Evolutionary conservation across 1,140 invertebrate genomes (phyloP), one percentile per base, ranked within the genome.

Genomic region (Heliothis virescens): DNA sequence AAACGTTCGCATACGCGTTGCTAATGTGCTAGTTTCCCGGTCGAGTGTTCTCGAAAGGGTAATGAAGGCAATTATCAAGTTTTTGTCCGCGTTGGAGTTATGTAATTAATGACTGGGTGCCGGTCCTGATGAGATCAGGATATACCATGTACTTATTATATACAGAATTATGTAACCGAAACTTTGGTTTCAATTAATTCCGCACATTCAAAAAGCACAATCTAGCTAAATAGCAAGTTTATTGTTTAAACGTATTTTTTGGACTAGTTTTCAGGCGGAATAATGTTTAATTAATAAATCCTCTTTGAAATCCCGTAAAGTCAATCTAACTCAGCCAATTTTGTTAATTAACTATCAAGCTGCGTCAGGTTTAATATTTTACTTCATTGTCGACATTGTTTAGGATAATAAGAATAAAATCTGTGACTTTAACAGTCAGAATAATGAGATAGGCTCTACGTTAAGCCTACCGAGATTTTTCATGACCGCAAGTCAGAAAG

Each of bases 1-100:
- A 84, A 87, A 82, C 78, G 80, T 72, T 71, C 76, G 29, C 41
- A 75, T 86, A 76, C 80, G 84, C 81, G 82, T 74, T 74, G 67
- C 74, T 84, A 87, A 87, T 83, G 80, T 73, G 79, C 47, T 76
- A 55, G 52, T 69, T 62, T 53, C 52, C 59, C 48, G 29, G 26
- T 59, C 59, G 41, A 55, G 48, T 67, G 65, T 77, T 69, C n/a
- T 73, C 67, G 69, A 63, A 73, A 57, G 57, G 48, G 57, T 73
- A 73, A 79, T 73, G 55, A 79, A 79, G 53, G 67, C 65, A 72
- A 79, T 79, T 79, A 79, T 50, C 67, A 73, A 52, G 55, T 79
- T 69, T 79, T 82, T 74, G 71, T 82, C 47, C 52, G 47, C 59
- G 60, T 62, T 34, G 41, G 48, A 74, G 55, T 72, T 74, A 74